Evolutionary conservation across 2,888 invertebrate species (phyloP), one percentile per base, ranked within the genome.

Genomic region (Auanema sp.): DNA sequence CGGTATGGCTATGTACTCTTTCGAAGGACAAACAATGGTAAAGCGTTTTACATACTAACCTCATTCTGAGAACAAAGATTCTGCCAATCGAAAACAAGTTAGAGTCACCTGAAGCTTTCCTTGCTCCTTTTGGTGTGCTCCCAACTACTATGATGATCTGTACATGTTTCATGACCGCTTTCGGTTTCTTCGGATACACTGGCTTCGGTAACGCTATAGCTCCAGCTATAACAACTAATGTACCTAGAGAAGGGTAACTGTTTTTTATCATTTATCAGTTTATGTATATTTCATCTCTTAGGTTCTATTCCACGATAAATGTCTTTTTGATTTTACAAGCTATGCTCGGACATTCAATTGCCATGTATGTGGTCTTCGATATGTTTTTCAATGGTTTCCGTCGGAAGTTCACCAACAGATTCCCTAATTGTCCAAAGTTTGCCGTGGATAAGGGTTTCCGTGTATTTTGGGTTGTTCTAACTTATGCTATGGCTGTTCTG

Each of bases 401-500:
- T 21, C 58, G 83, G 44, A 83, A 83, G 60, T 82, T 80, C 63
- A 69, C 67, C 41, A 68, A 60, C 21, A 63, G 82, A n/a, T 83
- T 79, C 62, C 83, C 83, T 16, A 77, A 76, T 55, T 69, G 69
- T 8, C 73, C 72, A 11, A 76, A 79, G 56, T 66, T 69, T 52
- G 60, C 76, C 14, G 68, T 72, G 6, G 76, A 76, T 50, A 77
- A 77, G 64, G 78, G 79, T 44, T 83, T 83, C 71, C 79, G 83
- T n/a, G 59, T 75, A 0, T 83, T 83, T 68, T 83, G 83, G 83
- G 83, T 83, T 18, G 52, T 83, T 14, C 55, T 83, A 55, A 83
- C 83, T 12, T 83, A 92, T 87, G 85, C 89, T 41, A 87, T 92
- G 75, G 92, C 92, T 4, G 90, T 90, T 4, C 87, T 90, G 47